Base-by-base conservation (phyloP, 2,113 vertebrate genomes). In the Tautogolabrus adspersus region DNA sequence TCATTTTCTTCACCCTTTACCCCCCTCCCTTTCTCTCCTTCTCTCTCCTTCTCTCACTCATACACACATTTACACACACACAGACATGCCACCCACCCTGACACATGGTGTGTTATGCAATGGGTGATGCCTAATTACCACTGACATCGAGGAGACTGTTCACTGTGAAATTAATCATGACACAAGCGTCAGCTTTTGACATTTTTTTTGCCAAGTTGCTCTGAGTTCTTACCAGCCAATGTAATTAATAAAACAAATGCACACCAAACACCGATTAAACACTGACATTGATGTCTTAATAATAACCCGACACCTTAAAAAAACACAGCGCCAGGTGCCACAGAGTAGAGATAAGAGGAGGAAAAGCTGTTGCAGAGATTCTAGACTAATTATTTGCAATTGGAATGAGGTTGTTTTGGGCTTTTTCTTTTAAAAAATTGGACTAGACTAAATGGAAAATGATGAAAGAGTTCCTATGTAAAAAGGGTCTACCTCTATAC, bases 51-150 rank as follows among this genome's bases (percentile, higher is more conserved):
- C 73, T 59, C 42, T 37, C 30, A 66, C 40, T n/a, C 57, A 3
- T 42, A 58, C 37, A 13, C 59, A 2, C 62, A n/a, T 34, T 34
- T 34, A 34, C 66, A 47, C 38, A 65, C 58, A 44, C 77, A 85
- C 73, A 78, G 88, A 82, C 86, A 82, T 30, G 75, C 93, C 91
- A 91, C 93, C 92, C 91, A 92, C 92, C 93, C 93, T 86, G 92
- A 95, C 94, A 94, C 93, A 93, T 94, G 94, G 93, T 92, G 90
- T 92, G 91, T 95, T 95, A 94, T 90, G 94, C 90, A 95, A 94
- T 87, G 86, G 90, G 93, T 92, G 91, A 92, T 93, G 92, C 90
- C 91, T 94, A 94, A 94, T 94, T 94, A 94, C 93, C 93, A 93
- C 88, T 91, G 94, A 94, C 93, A 95, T 93, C 92, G 91, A 89